Evolutionary conservation across 2,888 invertebrate genomes (phyloP).

Genomic region (Gymnocheta viridis): DNA sequence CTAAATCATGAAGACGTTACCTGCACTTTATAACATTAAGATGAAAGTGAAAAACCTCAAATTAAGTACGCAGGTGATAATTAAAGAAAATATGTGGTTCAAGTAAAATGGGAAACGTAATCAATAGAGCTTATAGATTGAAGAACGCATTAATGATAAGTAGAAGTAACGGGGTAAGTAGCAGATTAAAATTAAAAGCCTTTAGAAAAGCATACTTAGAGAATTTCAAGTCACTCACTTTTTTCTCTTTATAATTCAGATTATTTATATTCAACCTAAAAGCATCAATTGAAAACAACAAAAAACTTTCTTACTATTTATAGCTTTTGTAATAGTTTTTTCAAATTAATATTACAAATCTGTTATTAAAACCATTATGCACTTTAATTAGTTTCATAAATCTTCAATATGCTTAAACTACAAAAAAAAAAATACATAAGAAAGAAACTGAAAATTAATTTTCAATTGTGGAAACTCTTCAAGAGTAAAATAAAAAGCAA

Average conservation of each 20-base stretch:
- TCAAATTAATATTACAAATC: constrained; percentile 63
- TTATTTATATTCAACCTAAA: background rate
- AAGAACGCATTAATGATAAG: background rate
- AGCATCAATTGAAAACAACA: background rate
- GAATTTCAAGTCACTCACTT: no score
- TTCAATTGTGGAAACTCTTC: constrained; percentile 56
- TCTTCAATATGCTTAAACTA: constrained; percentile 42
- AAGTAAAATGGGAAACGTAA: background rate
- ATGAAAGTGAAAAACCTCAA: constrained; percentile 60
- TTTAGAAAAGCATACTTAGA: no score
- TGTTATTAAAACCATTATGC: constrained; percentile 65
- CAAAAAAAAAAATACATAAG: background rate
- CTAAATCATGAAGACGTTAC: constrained; percentile 23
- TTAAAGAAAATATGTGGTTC: constrained; percentile 17
- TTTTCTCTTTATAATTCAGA: no score
- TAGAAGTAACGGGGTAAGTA: no score
- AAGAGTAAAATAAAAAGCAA: constrained; percentile 20
- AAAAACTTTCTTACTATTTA: constrained; percentile 8
- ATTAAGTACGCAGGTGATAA: constrained; percentile 54
- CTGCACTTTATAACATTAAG: background rate
- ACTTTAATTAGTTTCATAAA: constrained; percentile 69
- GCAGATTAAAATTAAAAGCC: no score
- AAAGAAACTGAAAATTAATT: constrained; percentile 43
- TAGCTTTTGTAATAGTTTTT: constrained; percentile 48
- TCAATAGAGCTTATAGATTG: background rate